A percentile compares a stretch with the other conserved stretches of the same genome.
Conservation (phyloP, 1,140 invertebrate species). For the Monomorium pharaonis region DNA sequence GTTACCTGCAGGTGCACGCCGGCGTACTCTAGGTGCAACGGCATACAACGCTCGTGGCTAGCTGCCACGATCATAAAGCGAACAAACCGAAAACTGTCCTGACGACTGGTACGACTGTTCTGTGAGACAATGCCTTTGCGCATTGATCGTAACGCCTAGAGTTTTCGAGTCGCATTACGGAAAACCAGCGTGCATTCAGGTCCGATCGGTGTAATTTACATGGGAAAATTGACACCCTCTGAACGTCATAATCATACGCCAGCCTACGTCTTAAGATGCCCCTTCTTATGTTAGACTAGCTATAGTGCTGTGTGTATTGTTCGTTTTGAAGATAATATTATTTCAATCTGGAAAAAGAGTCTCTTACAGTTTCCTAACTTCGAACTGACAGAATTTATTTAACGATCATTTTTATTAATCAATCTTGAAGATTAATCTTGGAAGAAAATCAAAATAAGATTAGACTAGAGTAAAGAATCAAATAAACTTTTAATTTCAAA, state of each 20-base stretch:
- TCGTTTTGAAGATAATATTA: not conserved
- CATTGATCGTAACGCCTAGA: not conserved
- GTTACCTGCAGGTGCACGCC: constrained; percentile 57
- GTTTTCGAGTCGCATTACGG: not conserved
- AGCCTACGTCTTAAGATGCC: not conserved
- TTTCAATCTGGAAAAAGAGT: not conserved
- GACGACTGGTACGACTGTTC: constrained; percentile 11
- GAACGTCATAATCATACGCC: not conserved
- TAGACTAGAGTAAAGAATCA: too few species aligned
- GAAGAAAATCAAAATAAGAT: not conserved
- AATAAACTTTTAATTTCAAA: not conserved
- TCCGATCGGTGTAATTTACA: constrained; percentile 30
- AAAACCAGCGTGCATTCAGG: not conserved
- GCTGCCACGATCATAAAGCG: constrained; percentile 77
- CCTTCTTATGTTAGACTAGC: not conserved
- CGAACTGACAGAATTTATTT: not conserved
- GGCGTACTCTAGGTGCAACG: not conserved
- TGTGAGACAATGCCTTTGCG: not conserved
- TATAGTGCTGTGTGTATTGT: not conserved
- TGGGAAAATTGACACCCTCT: constrained; percentile 35
- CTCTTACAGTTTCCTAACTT: too few species aligned
- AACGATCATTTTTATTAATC: too few species aligned
- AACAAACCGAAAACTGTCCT: constrained; percentile 81
- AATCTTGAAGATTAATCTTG: not conserved
- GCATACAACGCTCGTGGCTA: constrained; percentile 8